Evolutionary conservation across 37 sponge, comb jelly and placozoan species (phyloP), one percentile per base, ranked within the genome.

Genomic region (Mnemiopsis leidyi): DNA sequence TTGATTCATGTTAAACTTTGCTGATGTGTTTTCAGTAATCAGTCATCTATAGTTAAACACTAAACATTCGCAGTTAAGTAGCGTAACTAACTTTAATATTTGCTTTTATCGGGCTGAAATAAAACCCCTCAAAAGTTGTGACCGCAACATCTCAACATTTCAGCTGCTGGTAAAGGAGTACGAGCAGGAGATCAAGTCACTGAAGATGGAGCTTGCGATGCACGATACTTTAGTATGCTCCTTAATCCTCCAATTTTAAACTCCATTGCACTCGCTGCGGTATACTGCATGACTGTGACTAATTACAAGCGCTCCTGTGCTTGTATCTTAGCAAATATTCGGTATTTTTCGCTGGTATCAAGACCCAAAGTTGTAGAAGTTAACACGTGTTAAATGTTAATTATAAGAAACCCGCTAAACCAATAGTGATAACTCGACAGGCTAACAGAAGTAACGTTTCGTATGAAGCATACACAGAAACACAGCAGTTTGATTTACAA

Each of bases 151-250:
- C 73, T 3, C 73, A 18, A 1, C 36, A n/a, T 23, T 69, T 16
- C 90, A 96, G 98, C 85, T 94, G 61, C 75, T 98, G 82, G 71
- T 96, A 35, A 93, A 94, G 69, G 93, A 98, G 67, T 95, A 98
- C 93, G 97, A 98, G 93, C 73, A 94, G 69, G 97, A 98, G 83
- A 97, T 98, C 38, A 94, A 93, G 92, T 24, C 93, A 0, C 93
- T 98, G 93, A 95, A 93, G 82, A 95, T 95, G 93, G 99, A 98
- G 67, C 94, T 98, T 68, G 95, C 95, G 13, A 97, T 98, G 97
- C 97, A 98, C 48, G 94, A 97, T 77, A 95, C 95, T 23, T 33
- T 97, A 94, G 96, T 96, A 39, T 34, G 73, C 73, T 69, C 73
- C 24, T 28, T 25, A 25, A 69, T 69, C 21, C 21, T n/a, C 28